These are phyloP conservation scores for Henricia sp. DNA, from an alignment of 53 echinoderm and acorn worm genomes.

Conservation along the genomic window DNA sequence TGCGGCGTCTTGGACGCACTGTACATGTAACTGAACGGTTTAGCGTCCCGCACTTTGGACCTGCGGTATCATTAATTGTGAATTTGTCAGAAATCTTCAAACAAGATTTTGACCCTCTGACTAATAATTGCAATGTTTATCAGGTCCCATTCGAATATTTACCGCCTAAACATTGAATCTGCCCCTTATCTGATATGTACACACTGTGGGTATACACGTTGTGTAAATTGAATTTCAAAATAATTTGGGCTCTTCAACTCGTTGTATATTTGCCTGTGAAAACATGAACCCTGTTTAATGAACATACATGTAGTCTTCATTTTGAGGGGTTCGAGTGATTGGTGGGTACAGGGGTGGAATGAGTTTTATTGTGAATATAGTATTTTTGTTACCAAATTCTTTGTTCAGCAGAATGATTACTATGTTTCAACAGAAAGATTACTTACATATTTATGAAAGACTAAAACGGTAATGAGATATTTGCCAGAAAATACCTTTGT, in stretches of 20 bases:
- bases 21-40: no score
- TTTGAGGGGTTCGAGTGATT: no score
- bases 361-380: no score
- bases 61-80: constrained; percentile 25
- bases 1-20: no score
- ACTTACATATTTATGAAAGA: no score
- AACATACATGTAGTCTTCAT: not conserved
- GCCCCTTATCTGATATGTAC: not conserved
- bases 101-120: not conserved
- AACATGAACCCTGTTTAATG: not conserved
- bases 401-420: no score
- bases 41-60: not conserved
- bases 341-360: no score
- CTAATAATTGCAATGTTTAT: constrained; percentile 28
- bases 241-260: not conserved
- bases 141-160: not conserved
- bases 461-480: no score
- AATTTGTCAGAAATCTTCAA: constrained; percentile 11
- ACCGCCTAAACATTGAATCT: no score
- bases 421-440: no score
- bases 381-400: no score
- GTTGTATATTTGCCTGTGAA: constrained; percentile 3
- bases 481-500: no score
- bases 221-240: not conserved
- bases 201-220: not conserved